phyloP scores from a whole-genome alignment of 1,140 invertebrate genomes.

The Drosophila bocqueti region DNA sequence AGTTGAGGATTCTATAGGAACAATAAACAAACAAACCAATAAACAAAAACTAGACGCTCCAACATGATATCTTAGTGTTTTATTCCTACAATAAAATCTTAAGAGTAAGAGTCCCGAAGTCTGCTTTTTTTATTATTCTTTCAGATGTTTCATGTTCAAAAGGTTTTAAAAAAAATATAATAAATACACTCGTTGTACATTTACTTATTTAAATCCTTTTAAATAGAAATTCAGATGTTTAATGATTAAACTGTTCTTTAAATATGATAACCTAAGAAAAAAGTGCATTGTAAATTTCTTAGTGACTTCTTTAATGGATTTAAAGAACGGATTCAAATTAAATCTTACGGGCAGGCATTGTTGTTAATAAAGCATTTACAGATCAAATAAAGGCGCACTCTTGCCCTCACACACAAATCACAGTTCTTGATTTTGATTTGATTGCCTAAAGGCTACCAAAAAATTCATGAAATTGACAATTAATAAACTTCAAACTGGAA shows the following conservation, averaged over 20 bases:
- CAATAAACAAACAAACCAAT: not conserved
- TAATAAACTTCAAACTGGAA: conserved; percentile 73
- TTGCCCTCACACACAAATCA: conserved; percentile 24
- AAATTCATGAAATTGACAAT: conserved; percentile 68
- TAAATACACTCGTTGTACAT: not conserved
- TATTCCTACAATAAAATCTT: too few species aligned
- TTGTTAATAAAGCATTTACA: conserved; percentile 31
- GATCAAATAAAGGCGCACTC: conserved; percentile 2
- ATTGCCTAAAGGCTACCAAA: conserved; percentile 28
- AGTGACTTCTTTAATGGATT: not conserved
- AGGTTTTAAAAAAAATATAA: not conserved
- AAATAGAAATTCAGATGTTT: not conserved
- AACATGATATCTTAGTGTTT: not conserved
- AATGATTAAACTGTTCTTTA: too few species aligned
- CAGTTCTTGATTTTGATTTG: conserved; percentile 39
- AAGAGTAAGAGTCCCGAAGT: too few species aligned
- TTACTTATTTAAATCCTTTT: not conserved
- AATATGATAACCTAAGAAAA: too few species aligned
- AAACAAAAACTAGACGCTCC: not conserved
- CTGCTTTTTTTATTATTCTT: too few species aligned
- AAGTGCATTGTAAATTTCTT: not conserved
- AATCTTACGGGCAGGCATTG: conserved; percentile 3
- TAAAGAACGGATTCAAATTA: not conserved
- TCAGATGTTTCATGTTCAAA: too few species aligned
- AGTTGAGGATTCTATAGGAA: not conserved